These are phyloP conservation scores for Columba livia DNA, from an alignment of 2,113 vertebrate species.

Conservation along the genomic window DNA sequence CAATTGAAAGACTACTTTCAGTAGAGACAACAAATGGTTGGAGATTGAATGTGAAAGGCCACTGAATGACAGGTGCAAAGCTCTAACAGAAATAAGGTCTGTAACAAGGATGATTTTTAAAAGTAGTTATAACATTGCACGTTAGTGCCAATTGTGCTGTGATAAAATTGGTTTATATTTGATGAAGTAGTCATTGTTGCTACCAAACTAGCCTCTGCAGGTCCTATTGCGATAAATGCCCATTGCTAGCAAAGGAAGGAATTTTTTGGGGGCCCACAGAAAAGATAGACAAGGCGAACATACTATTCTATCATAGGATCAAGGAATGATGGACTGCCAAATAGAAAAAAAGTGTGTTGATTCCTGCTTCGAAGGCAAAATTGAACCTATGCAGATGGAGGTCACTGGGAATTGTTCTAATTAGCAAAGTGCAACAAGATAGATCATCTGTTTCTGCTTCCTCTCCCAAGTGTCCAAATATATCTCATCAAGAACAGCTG, in stretches of 20 bases:
- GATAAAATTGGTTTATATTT: not conserved
- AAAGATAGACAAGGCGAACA: not conserved
- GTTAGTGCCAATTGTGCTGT: not conserved
- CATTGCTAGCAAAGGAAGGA: not conserved
- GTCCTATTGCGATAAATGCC: not conserved
- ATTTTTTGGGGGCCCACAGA: not conserved
- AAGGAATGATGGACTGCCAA: not conserved
- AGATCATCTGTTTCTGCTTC: slow-evolving; percentile 49
- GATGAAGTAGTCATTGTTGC: not conserved
- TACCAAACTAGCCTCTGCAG: not conserved
- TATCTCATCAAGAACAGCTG: slow-evolving; percentile 68
- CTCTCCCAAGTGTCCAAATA: slow-evolving; percentile 63
- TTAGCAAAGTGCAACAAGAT: slow-evolving; percentile 60
- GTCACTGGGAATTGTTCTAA: slow-evolving; percentile 62
- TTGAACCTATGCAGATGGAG: slow-evolving; percentile 43
- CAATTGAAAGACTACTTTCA: not conserved
- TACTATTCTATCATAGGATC: not conserved
- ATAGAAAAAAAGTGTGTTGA: slow-evolving; percentile 27
- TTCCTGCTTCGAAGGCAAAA: slow-evolving; percentile 38
- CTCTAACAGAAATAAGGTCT: not conserved
- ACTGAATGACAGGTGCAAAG: not conserved
- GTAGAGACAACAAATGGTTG: not conserved
- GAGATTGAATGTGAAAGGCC: not conserved
- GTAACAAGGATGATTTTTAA: not conserved
- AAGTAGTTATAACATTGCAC: not conserved